These are phyloP conservation scores for Leucopsar rothschildi DNA, from an alignment of 2,113 vertebrate species.

Conservation along the genomic window DNA sequence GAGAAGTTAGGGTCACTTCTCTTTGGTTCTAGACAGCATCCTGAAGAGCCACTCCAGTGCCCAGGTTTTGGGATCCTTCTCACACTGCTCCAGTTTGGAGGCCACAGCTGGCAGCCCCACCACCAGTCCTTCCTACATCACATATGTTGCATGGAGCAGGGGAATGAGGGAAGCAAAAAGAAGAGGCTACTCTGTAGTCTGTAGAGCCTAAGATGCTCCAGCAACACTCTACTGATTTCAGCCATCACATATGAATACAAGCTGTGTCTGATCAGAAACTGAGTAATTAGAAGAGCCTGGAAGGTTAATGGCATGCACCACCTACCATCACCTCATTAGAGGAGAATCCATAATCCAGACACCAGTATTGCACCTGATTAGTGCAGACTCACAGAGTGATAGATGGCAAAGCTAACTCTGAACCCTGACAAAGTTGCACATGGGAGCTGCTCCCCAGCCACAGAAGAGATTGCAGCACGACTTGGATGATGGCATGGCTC, in stretches of 20 bases:
- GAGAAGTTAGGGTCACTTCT: not conserved
- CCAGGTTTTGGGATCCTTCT: not conserved
- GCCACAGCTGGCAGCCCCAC: fast-evolving
- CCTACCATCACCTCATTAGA: constrained; percentile 37
- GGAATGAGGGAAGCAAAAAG: not conserved
- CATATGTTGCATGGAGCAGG: not conserved
- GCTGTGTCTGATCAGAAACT: constrained; percentile 14
- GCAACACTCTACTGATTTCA: not conserved
- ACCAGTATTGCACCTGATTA: not conserved
- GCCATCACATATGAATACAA: not conserved
- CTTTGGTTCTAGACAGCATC: not conserved
- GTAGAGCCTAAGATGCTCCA: not conserved
- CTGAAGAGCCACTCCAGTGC: not conserved
- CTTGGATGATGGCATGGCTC: not conserved
- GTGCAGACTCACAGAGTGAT: not conserved
- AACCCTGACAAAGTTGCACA: not conserved
- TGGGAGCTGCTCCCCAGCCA: not conserved
- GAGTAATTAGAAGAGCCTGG: constrained; percentile 26
- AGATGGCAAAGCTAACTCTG: not conserved
- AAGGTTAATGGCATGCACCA: constrained; percentile 34
- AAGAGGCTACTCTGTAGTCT: not conserved
- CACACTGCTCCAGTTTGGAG: not conserved
- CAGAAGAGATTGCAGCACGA: not conserved
- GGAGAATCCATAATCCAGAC: not conserved
- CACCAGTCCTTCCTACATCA: not conserved